Percentiles rank a stretch among this genome's conserved stretches.
Conservation (phyloP, 2,797 vertebrate species). For the Urophycis tenuis region DNA sequence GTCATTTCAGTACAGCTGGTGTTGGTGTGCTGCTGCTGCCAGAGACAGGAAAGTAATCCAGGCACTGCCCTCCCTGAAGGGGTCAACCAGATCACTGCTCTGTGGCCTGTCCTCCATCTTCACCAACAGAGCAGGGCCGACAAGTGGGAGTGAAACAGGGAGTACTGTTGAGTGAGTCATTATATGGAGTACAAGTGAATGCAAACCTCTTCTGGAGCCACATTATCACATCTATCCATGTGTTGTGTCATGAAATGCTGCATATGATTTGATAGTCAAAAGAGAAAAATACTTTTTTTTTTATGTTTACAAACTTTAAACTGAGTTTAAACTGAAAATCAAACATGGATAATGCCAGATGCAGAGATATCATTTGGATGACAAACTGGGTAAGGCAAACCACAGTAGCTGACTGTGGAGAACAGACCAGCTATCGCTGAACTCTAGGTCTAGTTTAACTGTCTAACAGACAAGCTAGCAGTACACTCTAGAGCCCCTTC, state of each 20-base stretch:
- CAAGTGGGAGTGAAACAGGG: conserved; percentile 12
- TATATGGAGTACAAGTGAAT: conserved; percentile 2
- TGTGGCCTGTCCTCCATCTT: conserved; percentile 39
- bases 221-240: background rate
- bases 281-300: too few relatives aligned
- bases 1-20: conserved; percentile 62
- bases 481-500: too few relatives aligned
- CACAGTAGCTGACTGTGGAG: too few relatives aligned
- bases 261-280: background rate
- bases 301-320: too few relatives aligned
- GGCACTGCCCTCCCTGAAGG: conserved; percentile 23
- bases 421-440: too few relatives aligned
- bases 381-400: too few relatives aligned
- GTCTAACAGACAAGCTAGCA: too few relatives aligned
- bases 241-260: background rate
- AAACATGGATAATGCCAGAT: too few relatives aligned
- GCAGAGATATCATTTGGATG: too few relatives aligned
- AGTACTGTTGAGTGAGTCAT: background rate
- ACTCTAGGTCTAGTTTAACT: too few relatives aligned
- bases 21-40: conserved; percentile 41
- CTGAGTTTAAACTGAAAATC: too few relatives aligned
- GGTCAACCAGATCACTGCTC: conserved; percentile 41
- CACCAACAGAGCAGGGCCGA: conserved; percentile 32
- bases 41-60: conserved; percentile 40
- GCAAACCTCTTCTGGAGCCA: background rate